A percentile compares a stretch with the other conserved stretches of the same genome.
phyloP scores from a whole-genome alignment of 2,113 vertebrate genomes.

The Vireo altiloquus region DNA sequence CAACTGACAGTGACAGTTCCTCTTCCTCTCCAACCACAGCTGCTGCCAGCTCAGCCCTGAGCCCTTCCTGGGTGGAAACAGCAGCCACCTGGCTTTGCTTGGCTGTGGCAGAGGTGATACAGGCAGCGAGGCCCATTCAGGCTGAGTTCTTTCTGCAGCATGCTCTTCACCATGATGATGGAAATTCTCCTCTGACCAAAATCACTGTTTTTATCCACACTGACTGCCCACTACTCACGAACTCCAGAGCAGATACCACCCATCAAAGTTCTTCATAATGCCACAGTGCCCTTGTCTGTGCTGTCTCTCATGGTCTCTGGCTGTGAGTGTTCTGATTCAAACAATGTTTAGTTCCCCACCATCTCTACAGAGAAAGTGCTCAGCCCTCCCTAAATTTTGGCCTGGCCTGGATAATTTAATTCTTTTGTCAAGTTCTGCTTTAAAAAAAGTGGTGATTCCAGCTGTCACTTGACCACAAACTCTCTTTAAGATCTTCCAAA shows the following conservation, averaged over 20 bases:
- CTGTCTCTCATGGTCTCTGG: background rate
- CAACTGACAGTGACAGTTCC: background rate
- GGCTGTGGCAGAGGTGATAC: background rate
- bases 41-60: background rate
- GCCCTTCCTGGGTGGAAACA: background rate
- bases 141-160: background rate
- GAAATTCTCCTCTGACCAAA: background rate
- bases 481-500: background rate
- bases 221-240: background rate
- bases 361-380: background rate
- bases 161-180: background rate
- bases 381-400: background rate
- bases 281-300: background rate
- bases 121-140: accelerated
- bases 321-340: background rate
- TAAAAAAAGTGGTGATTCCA: background rate
- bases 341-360: background rate
- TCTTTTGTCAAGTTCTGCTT: background rate
- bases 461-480: background rate
- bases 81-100: background rate
- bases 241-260: background rate
- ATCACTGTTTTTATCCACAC: accelerated
- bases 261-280: background rate
- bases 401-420: background rate
- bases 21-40: background rate